These are phyloP conservation scores for Melanotaenia nigrans DNA, from an alignment of 2,797 vertebrate genomes.

Conservation along the genomic window DNA sequence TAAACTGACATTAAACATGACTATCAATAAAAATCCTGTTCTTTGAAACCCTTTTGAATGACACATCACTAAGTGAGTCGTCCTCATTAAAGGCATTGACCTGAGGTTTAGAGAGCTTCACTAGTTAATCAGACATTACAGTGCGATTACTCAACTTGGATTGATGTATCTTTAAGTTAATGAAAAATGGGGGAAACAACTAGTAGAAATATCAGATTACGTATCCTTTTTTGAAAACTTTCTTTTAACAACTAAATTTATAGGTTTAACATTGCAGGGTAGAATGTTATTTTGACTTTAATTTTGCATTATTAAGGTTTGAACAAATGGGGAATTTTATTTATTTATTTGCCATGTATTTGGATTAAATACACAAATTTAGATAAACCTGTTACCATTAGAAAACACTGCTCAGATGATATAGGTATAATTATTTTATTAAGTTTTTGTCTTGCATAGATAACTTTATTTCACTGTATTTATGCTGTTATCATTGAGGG, in stretches of 20 bases:
- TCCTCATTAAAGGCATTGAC: neutral
- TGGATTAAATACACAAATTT: neutral
- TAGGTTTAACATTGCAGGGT: neutral
- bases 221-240: too few relatives aligned
- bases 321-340: neutral
- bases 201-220: too few relatives aligned
- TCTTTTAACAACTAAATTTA: neutral
- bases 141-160: too few relatives aligned
- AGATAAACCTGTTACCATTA: too few relatives aligned
- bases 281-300: neutral
- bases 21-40: constrained; percentile 29
- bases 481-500: neutral
- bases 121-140: neutral
- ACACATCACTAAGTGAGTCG: neutral
- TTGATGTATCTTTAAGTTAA: neutral
- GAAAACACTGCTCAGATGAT: neutral
- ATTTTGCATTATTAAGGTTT: neutral
- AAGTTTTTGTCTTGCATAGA: too few relatives aligned
- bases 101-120: neutral
- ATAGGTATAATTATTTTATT: neutral
- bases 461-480: neutral
- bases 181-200: neutral
- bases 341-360: neutral
- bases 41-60: constrained; percentile 4
- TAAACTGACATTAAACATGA: constrained; percentile 52